phyloP scores from a whole-genome alignment of 2,888 invertebrate species.

The Gasteruption jaculator region DNA sequence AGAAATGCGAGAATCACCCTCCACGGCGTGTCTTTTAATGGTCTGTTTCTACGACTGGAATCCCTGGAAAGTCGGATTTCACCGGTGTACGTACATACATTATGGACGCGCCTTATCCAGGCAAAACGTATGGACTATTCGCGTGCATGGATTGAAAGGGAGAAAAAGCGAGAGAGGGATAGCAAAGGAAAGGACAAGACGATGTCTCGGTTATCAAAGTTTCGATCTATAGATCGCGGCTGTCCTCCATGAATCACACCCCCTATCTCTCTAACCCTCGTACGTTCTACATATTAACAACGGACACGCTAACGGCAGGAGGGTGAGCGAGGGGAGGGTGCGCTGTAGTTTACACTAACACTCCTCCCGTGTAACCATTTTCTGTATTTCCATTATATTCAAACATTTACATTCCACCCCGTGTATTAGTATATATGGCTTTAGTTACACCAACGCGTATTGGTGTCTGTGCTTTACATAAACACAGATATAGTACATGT shows the following conservation, averaged over 20 bases:
- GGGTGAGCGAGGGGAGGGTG: neutral
- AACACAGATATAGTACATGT: too few species aligned
- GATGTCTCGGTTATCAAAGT: conserved; percentile 44
- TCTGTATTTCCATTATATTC: too few species aligned
- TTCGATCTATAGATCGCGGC: conserved; percentile 44
- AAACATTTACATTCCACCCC: too few species aligned
- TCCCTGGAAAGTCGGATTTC: too few species aligned
- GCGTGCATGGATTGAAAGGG: conserved; percentile 38
- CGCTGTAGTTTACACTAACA: neutral
- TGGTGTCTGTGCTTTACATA: too few species aligned
- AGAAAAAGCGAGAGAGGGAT: conserved; percentile 11
- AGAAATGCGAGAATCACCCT: too few species aligned
- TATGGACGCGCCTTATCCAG: conserved; percentile 36
- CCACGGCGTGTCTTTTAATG: too few species aligned
- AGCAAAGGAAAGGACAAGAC: conserved; percentile 17
- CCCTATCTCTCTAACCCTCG: conserved; percentile 37
- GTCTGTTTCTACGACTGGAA: too few species aligned
- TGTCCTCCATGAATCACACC: conserved; percentile 48
- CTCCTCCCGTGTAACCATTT: conserved; percentile 19
- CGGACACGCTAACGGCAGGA: conserved; percentile 37
- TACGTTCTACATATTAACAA: conserved; percentile 43
- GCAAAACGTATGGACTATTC: conserved; percentile 45
- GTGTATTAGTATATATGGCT: too few species aligned
- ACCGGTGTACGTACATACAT: too few species aligned
- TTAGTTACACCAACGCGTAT: too few species aligned